A percentile compares a stretch with the other conserved stretches of the same genome.
These are phyloP conservation scores for Limosa lapponica DNA, from an alignment of 2,797 vertebrate species.

Conservation along the genomic window DNA sequence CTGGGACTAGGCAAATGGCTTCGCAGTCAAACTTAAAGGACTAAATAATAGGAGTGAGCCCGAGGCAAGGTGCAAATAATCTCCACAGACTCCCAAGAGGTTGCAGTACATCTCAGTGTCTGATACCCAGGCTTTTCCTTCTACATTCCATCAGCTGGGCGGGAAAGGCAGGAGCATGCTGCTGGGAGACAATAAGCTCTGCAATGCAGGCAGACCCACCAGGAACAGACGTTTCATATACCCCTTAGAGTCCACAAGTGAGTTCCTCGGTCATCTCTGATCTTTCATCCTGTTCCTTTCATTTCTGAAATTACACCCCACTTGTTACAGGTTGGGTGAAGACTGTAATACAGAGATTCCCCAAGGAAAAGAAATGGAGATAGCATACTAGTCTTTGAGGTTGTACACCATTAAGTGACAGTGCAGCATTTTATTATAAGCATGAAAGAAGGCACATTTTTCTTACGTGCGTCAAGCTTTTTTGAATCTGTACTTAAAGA, in stretches of 20 bases:
- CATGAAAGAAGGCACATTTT: background rate
- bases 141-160: background rate
- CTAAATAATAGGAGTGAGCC: background rate
- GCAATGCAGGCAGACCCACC: background rate
- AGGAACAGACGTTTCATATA: background rate
- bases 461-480: background rate
- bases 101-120: background rate
- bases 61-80: background rate
- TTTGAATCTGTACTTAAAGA: background rate
- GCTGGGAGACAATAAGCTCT: background rate
- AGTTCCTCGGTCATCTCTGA: background rate
- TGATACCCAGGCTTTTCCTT: background rate
- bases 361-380: background rate
- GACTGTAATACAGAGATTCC: background rate
- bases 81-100: fast-evolving
- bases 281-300: background rate
- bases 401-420: background rate
- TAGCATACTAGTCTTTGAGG: background rate
- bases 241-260: background rate
- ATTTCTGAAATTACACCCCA: background rate
- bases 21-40: background rate
- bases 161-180: background rate
- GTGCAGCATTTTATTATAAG: background rate
- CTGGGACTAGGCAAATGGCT: background rate
- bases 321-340: background rate